A percentile compares a stretch with the other conserved stretches of the same genome.
phyloP scores from a whole-genome alignment of 1,140 invertebrate genomes.

The Protaetia brevitarsis region DNA sequence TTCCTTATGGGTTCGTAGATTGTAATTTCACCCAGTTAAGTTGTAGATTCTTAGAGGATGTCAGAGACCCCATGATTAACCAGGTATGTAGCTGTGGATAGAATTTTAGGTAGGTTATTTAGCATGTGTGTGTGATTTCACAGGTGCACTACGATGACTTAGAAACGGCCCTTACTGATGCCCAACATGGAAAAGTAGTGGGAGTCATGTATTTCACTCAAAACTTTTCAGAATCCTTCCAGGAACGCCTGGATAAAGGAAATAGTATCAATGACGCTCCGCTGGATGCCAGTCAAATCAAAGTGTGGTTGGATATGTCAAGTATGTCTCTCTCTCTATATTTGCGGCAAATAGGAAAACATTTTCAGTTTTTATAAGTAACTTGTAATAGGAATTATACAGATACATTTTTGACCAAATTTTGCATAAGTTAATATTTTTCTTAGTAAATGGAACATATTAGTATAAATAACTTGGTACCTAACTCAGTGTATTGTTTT shows the following conservation, averaged over 20 bases:
- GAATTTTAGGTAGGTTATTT: not conserved
- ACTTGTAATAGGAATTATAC: too few relatives aligned
- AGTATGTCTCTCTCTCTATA: conserved; percentile 61
- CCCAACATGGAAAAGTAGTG: conserved; percentile 60
- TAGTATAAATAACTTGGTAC: too few relatives aligned
- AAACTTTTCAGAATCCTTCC: conserved; percentile 72
- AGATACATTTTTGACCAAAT: too few relatives aligned
- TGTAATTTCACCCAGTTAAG: conserved; percentile 58
- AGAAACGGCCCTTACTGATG: conserved; percentile 58
- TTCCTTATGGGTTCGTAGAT: conserved; percentile 38
- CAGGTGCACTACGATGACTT: conserved; percentile 37
- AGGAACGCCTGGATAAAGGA: conserved; percentile 56
- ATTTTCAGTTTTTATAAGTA: too few relatives aligned
- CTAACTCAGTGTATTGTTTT: too few relatives aligned
- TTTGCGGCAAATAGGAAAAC: too few relatives aligned
- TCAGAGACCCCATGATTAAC: conserved; percentile 50
- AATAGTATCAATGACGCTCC: conserved; percentile 50
- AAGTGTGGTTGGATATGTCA: conserved; percentile 69
- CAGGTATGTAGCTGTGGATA: conserved; percentile 44
- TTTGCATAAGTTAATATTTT: too few relatives aligned
- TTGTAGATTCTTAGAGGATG: conserved; percentile 55
- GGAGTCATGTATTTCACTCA: conserved; percentile 68
- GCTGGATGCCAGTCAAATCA: conserved; percentile 58
- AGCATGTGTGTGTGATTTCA: not conserved
- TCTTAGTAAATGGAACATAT: too few relatives aligned